Percentiles rank a stretch among this genome's conserved stretches.
Evolutionary conservation across 2,888 invertebrate genomes (phyloP).

Genomic region (Odontocolon sp.): DNA sequence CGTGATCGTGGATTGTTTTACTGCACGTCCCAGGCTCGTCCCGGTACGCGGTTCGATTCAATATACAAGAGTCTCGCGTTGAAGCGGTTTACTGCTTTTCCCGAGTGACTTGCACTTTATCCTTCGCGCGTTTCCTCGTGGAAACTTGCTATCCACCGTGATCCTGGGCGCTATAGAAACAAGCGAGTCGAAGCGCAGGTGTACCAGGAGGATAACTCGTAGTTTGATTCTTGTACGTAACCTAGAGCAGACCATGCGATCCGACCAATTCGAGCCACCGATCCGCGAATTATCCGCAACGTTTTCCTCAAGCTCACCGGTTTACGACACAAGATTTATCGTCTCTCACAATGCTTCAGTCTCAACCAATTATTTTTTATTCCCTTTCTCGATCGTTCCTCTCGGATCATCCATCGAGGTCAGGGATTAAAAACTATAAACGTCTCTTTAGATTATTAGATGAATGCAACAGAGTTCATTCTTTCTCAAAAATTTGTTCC

Average conservation of each 20-base stretch:
- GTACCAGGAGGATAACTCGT: no score
- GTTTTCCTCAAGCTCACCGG: not conserved
- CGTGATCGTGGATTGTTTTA: not conserved
- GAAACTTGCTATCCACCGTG: not conserved
- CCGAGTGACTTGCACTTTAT: not conserved
- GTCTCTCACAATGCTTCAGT: not conserved
- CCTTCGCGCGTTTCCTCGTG: not conserved
- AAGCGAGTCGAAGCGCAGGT: not conserved
- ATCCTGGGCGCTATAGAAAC: not conserved
- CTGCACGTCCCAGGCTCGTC: not conserved
- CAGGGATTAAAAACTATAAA: not conserved
- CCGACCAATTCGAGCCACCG: no score
- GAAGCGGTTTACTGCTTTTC: constrained; percentile 8
- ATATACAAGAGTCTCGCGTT: not conserved
- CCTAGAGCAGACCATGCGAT: not conserved
- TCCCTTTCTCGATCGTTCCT: not conserved
- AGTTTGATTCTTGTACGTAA: not conserved
- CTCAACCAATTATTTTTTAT: constrained; percentile 5
- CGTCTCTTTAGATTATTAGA: no score
- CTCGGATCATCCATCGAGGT: not conserved
- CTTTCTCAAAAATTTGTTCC: not conserved
- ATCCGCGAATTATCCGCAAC: not conserved
- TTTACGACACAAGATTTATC: not conserved
- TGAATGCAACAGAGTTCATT: not conserved
- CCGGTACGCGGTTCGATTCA: constrained; percentile 1